A percentile compares a stretch with the other conserved stretches of the same genome.
Evolutionary conservation across 2,888 invertebrate genomes (phyloP).

Genomic region (Drosophila nigritarsus): DNA sequence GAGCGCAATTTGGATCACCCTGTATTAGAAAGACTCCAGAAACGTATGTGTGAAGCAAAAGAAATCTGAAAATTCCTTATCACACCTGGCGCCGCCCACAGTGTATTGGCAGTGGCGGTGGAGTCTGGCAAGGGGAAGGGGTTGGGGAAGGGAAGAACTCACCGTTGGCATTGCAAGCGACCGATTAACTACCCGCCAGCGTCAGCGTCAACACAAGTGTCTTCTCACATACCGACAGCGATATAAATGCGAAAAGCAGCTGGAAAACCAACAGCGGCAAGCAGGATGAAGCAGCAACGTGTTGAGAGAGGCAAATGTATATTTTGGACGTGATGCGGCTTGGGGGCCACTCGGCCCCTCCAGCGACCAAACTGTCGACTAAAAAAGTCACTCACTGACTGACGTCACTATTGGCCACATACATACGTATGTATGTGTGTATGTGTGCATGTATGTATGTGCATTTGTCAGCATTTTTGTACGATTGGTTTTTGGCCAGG

Average conservation of each 20-base stretch:
- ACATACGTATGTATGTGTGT: background rate
- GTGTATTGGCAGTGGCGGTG: conserved; percentile 20
- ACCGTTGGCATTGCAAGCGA: conserved; percentile 60
- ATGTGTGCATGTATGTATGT: background rate
- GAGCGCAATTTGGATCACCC: conserved; percentile 37
- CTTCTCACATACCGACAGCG: conserved; percentile 69
- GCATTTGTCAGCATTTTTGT: conserved; percentile 14
- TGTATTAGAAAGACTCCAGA: conserved; percentile 52
- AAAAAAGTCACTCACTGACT: conserved; percentile 38
- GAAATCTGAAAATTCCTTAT: conserved; percentile 78
- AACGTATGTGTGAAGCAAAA: conserved; percentile 54
- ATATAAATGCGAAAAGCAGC: conserved; percentile 48
- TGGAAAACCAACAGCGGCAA: conserved; percentile 2
- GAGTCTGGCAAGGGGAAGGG: background rate
- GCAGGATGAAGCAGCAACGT: conserved; percentile 41
- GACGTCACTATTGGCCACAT: conserved; percentile 32
- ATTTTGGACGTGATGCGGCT: conserved; percentile 73
- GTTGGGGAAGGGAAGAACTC: conserved; percentile 41
- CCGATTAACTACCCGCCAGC: conserved; percentile 75
- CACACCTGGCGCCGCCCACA: conserved; percentile 51
- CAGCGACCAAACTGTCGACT: conserved; percentile 19
- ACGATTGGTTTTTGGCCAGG: conserved; percentile 7
- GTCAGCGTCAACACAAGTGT: conserved; percentile 67
- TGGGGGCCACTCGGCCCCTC: conserved; percentile 48
- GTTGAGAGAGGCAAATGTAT: conserved; percentile 72